Percentiles rank a stretch among this genome's conserved stretches.
Conservation (phyloP, 2,888 invertebrate species). For the Cepaea hortensis region DNA sequence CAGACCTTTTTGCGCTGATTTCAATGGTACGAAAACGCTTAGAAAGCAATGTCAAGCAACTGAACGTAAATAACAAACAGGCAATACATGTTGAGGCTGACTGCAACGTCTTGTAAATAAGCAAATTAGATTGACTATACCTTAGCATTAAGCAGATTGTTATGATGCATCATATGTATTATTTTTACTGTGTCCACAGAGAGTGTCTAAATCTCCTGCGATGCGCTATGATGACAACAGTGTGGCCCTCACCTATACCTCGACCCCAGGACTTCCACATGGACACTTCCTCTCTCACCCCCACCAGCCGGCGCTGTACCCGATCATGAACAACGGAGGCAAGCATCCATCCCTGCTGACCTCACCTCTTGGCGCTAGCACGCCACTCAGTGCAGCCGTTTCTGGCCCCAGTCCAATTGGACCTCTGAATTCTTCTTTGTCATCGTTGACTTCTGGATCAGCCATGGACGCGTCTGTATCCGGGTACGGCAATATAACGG, state of each 20-base stretch:
- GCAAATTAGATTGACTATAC: too few relatives aligned
- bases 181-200: not conserved
- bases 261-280: constrained; percentile 25
- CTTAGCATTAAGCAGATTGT: too few relatives aligned
- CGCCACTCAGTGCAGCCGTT: not conserved
- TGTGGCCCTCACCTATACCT: constrained; percentile 25
- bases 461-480: constrained; percentile 6
- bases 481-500: constrained; percentile 12
- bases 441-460: constrained; percentile 33
- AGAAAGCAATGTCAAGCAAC: too few relatives aligned
- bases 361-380: constrained; percentile 28
- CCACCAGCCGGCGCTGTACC: constrained; percentile 34
- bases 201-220: constrained; percentile 14
- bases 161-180: not conserved
- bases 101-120: too few relatives aligned
- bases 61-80: too few relatives aligned
- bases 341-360: constrained; percentile 27
- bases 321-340: constrained; percentile 14
- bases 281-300: not conserved
- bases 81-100: too few relatives aligned
- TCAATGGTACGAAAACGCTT: too few relatives aligned
- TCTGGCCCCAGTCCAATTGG: constrained; percentile 8
- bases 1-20: not conserved
- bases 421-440: constrained; percentile 33
- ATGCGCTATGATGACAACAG: constrained; percentile 46